Evolutionary conservation across 2,113 vertebrate genomes (phyloP).

Genomic region (Sula dactylatra): DNA sequence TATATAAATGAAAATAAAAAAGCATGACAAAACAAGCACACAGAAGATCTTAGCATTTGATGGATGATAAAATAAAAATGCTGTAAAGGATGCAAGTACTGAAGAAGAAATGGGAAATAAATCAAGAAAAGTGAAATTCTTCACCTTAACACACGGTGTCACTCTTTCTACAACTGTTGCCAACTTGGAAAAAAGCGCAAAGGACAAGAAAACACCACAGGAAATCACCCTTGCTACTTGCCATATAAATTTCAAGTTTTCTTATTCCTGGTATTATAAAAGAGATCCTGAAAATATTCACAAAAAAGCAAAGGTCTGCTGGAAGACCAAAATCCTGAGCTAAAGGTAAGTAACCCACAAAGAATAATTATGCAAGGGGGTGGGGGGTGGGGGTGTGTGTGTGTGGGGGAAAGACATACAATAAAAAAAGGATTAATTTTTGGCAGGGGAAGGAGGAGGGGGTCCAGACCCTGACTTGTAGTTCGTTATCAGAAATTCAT

Average conservation of each 20-base stretch:
- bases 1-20: background rate
- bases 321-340: background rate
- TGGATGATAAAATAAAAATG: background rate
- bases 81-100: background rate
- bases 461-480: background rate
- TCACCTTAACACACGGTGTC: conserved; percentile 10
- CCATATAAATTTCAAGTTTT: background rate
- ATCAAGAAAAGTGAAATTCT: background rate
- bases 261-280: background rate
- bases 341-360: background rate
- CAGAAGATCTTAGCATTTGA: background rate
- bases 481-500: background rate
- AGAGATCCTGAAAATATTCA: background rate
- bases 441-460: background rate
- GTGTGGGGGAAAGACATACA: no score
- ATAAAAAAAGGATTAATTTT: background rate
- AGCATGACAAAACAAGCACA: background rate
- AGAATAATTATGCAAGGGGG: background rate
- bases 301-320: background rate
- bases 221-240: background rate
- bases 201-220: background rate
- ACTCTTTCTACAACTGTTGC: background rate
- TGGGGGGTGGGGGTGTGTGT: no score
- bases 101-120: background rate
- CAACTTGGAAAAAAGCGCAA: background rate